Base-by-base conservation (phyloP, 1,140 invertebrate genomes). In the Schlechtendalia chinensis region DNA sequence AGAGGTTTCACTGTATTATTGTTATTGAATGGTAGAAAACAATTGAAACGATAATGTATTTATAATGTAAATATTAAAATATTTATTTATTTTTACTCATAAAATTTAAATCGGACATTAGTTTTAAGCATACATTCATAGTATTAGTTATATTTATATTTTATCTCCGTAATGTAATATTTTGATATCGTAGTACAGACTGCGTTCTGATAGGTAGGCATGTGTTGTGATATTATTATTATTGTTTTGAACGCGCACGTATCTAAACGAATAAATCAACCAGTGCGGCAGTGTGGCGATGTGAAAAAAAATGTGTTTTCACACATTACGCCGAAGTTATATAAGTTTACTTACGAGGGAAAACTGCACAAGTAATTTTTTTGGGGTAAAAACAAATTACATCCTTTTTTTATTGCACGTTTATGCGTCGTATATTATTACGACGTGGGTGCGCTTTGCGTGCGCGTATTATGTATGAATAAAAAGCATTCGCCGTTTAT, bases 221-320 rank as follows among this genome's bases (percentile, higher is more conserved):
- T 8, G 32, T 39, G 32, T 39, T 8, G 32, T 8, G 32, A 39
- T 39, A 39, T 4, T 39, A 39, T 39, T 39, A 39, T 39, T 24
- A 24, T 5, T 19, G 29, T 22, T 22, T 22, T 27, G 61, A 16
- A 50, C 8, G 61, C 29, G 29, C 27, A 39, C 67, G 47, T 39
- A 50, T 22, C 22, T 50, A 50, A 69, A 50, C 45, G n/a, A 69
- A 69, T 69, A 69, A 69, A 69, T 69, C 67, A 69, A 50, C 67
- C 67, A 14, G 22, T 24, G 45, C 16, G 45, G 65, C 32, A 39
- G n/a, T n/a, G n/a, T 39, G 32, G 3, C 22, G 39, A 39, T 69
- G 67, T 69, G 45, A 50, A 50, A 67, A 45, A 69, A 69, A 69
- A 4, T 50, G 12, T 69, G 45, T 69, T 50, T 47, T 69, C 24